Conservation (phyloP, 2,888 invertebrate genomes). For the Hyles lineata region DNA sequence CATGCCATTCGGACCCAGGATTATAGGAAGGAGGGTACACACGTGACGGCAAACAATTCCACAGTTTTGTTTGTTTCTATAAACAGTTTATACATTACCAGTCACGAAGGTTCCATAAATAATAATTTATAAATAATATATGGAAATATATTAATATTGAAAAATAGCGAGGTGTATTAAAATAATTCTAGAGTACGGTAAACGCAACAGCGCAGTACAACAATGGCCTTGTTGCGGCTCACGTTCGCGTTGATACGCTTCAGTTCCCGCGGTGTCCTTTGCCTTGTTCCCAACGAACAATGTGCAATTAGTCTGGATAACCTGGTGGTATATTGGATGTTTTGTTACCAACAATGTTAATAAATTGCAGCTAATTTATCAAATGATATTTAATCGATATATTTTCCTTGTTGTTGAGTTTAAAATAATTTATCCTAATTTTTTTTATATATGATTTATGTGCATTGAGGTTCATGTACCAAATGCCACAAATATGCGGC, state of each 20-base stretch:
- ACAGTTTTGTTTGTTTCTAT: slow-evolving; percentile 29
- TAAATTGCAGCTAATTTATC: neutral
- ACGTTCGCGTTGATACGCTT: slow-evolving; percentile 76
- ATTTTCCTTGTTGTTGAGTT: too few relatives aligned
- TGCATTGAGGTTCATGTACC: too few relatives aligned
- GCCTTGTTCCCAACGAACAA: slow-evolving; percentile 68
- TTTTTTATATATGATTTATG: too few relatives aligned
- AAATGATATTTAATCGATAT: too few relatives aligned
- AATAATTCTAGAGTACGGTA: slow-evolving; percentile 37
- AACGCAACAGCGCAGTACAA: slow-evolving; percentile 54
- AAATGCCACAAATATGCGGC: too few relatives aligned
- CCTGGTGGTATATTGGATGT: slow-evolving; percentile 28
- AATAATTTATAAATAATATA: slow-evolving; percentile 34
- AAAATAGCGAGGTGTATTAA: neutral
- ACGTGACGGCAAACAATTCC: too few relatives aligned
- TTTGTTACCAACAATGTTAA: neutral
- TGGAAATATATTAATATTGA: neutral
- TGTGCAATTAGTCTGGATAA: slow-evolving; percentile 52
- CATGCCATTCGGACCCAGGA: too few relatives aligned
- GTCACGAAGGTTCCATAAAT: too few relatives aligned
- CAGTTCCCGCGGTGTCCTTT: slow-evolving; percentile 77
- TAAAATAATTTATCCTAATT: too few relatives aligned
- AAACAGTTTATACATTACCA: neutral
- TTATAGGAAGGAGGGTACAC: too few relatives aligned
- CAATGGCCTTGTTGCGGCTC: slow-evolving; percentile 70